These are phyloP conservation scores for Alcis repandata DNA, from an alignment of 2,888 invertebrate genomes.

Conservation along the genomic window DNA sequence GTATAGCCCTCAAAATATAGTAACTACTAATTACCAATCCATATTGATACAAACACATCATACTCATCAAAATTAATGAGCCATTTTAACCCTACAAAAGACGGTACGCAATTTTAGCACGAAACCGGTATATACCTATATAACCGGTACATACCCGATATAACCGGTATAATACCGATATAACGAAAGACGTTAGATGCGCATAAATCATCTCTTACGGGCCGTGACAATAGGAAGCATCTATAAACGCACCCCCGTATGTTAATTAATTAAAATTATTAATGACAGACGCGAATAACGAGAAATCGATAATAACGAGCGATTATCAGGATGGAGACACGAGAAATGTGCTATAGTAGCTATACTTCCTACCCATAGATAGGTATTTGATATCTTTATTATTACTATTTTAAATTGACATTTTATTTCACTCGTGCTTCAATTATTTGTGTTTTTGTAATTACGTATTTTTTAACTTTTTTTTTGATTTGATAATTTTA, in stretches of 20 bases:
- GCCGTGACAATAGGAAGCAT: slow-evolving; percentile 46
- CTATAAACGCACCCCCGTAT: slow-evolving; percentile 48
- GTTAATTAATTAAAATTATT: slow-evolving; percentile 84
- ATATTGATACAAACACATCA: slow-evolving; percentile 49
- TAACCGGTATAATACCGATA: slow-evolving; percentile 20
- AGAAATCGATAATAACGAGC: slow-evolving; percentile 72
- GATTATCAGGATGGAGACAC: slow-evolving; percentile 33
- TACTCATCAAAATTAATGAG: slow-evolving; percentile 80
- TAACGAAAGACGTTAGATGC: slow-evolving; percentile 52
- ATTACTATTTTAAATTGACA: too few species aligned
- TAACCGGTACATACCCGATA: slow-evolving; percentile 50
- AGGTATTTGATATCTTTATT: too few species aligned
- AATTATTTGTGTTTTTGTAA: too few species aligned
- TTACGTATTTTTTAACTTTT: too few species aligned
- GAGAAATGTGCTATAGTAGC: too few species aligned
- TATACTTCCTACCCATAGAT: too few species aligned
- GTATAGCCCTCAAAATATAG: too few species aligned
- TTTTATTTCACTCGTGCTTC: too few species aligned
- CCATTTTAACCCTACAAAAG: slow-evolving; percentile 58
- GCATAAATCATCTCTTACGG: slow-evolving; percentile 79
- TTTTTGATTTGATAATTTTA: too few species aligned
- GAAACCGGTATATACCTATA: slow-evolving; percentile 24
- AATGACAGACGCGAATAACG: slow-evolving; percentile 80
- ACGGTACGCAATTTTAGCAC: slow-evolving; percentile 21
- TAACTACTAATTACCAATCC: neutral